Conservation (phyloP, 1,140 invertebrate genomes). For the Diabrotica virgifera region DNA sequence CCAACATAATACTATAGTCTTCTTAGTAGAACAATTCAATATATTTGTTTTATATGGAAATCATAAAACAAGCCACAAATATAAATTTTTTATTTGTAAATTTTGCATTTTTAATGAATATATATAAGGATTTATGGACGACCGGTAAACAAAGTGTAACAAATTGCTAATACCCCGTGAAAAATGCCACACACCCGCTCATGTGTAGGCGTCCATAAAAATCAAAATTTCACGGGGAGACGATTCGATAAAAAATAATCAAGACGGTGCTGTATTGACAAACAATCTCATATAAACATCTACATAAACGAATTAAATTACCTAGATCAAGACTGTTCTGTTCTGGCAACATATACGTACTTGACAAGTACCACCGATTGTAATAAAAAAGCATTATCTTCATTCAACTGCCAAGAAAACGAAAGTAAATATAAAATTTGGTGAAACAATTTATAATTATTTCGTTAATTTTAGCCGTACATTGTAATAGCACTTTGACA, state of each 20-base stretch:
- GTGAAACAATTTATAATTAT: no score
- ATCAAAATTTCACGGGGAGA: neutral
- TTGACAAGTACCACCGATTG: neutral
- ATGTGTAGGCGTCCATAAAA: neutral
- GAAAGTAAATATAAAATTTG: no score
- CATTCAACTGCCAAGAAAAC: no score
- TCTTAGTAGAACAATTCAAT: no score
- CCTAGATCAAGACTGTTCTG: neutral
- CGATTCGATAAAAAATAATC: neutral
- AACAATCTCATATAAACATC: conserved; percentile 1
- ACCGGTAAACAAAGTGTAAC: neutral
- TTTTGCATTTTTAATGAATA: no score
- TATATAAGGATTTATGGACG: no score
- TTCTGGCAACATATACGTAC: neutral
- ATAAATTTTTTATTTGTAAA: no score
- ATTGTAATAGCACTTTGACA: no score
- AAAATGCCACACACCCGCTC: neutral
- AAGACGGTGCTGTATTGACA: neutral
- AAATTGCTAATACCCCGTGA: conserved; percentile 2
- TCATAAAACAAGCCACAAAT: no score
- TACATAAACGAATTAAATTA: neutral
- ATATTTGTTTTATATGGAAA: no score
- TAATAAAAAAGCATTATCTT: neutral
- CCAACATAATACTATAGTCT: no score
- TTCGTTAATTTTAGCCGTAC: no score